Evolutionary conservation across 1,140 invertebrate species (phyloP), one percentile per base, ranked within the genome.

Genomic region (Aphis craccivora): DNA sequence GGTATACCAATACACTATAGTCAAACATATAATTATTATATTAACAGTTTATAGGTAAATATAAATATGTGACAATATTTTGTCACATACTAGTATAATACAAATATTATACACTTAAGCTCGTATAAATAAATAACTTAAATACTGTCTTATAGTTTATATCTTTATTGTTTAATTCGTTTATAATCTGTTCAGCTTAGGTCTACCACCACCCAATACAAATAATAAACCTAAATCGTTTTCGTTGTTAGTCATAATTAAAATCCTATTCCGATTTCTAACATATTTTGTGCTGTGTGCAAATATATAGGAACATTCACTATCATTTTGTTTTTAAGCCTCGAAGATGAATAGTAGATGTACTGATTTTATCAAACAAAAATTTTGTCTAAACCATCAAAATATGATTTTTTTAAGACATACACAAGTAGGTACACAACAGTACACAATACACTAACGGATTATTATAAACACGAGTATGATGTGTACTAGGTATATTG

Each of bases 341-440:
- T 67, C 14, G 11, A 48, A 30, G 9, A 45, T 20, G 25, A 30
- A 9, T 2, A 86, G 14, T 23, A 86, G 14, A 86, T 86, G 18
- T n/a, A 48, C n/a, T 87, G 6, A 86, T 86, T 6, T 87, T 87
- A 87, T 87, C 20, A 35, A 87, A 48, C 84, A 48, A 87, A 45
- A 48, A 45, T 14, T 30, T 30, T 9, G 25, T 87, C 45, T n/a
- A 30, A 30, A 48, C 84, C 25, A 14, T 48, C 30, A 48, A 87
- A 87, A 87, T 87, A 87, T 25, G 30, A 45, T 43, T 84, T 84
- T 67, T 8, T 83, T 23, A n/a, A 87, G 30, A 43, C 30, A 9
- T 87, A 87, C 4, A n/a, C 30, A 87, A 18, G 37, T n/a, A n/a
- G n/a, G n/a, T 40, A 40, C 37, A 40, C 37, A 40, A 40, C 37